Base-by-base conservation (phyloP, 1,140 invertebrate genomes). In the Lepidurus packardi region DNA sequence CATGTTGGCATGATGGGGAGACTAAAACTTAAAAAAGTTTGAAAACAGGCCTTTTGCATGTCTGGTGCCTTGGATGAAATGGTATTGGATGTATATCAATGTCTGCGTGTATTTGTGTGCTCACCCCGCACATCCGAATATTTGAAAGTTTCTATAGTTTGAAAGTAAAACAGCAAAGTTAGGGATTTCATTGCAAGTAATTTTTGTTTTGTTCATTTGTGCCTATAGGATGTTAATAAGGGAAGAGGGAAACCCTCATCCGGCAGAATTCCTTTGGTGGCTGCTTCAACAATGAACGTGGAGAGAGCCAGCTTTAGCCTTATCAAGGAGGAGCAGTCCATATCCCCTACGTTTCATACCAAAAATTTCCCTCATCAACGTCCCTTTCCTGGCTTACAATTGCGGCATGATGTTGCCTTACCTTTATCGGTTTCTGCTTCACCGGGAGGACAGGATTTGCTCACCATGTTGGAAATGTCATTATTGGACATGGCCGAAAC, bases 251-350 rank as follows among this genome's bases (percentile, higher is more conserved):
- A 65, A n/a, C 53, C 53, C 16, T 65, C 53, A 65, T 65, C 53
- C 53, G 21, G 8, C 45, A 47, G n/a, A 65, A 9, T 65, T 65
- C 53, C 53, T 65, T 65, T 65, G 53, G 53, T 21, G 16, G 53
- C 53, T 0, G 13, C 53, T 65, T 21, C 53, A 65, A 7, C 53
- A 7, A 16, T 65, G 53, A 65, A 65, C 53, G 21, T 21, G 53
- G 21, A 65, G n/a, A 65, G 53, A 65, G 53, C 53, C 53, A 65
- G 53, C 53, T 65, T 65, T 65, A 65, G 53, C 53, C 53, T 65
- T 65, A 65, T 65, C 53, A 65, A 21, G 21, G 53, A 65, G 53
- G 53, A 65, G 53, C 53, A 65, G 21, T 65, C 53, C 53, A 21
- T 65, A 65, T 65, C 8, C 53, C 53, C 53, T n/a, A 21, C 53